phyloP scores from a whole-genome alignment of 30 jellyfish, hydroid and myxozoan species.

The Cassiopea andromeda region DNA sequence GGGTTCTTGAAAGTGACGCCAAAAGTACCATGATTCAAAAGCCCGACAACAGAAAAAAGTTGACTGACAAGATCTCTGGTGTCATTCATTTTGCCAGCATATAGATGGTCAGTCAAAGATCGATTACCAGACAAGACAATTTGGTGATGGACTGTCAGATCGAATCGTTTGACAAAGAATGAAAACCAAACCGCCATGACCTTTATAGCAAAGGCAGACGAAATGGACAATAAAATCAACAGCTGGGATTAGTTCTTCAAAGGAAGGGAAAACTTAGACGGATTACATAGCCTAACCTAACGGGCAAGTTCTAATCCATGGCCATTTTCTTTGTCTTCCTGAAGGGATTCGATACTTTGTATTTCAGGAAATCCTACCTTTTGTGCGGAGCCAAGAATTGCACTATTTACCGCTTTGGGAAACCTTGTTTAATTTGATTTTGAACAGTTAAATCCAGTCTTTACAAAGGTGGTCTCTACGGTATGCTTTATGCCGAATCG shows the following conservation, averaged over 20 bases:
- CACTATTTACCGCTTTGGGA: neutral
- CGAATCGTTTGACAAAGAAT: neutral
- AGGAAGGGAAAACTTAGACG: slow-evolving; percentile 23
- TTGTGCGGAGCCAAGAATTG: slow-evolving; percentile 8
- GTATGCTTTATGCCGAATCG: neutral
- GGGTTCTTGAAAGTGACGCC: too few species aligned
- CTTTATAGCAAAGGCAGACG: neutral
- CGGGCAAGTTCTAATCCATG: slow-evolving; percentile 40
- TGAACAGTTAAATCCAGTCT: neutral
- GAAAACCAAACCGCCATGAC: slow-evolving; percentile 5
- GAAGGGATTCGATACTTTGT: slow-evolving; percentile 15
- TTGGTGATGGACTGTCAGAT: neutral
- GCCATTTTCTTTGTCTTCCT: slow-evolving; percentile 12
- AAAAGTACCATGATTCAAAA: neutral
- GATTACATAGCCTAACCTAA: slow-evolving; percentile 50
- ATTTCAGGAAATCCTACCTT: slow-evolving; percentile 32
- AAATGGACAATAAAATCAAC: slow-evolving; percentile 10
- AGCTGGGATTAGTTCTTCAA: slow-evolving; percentile 1
- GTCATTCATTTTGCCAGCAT: neutral
- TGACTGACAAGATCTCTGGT: neutral
- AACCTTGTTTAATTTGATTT: neutral
- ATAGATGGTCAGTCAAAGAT: neutral
- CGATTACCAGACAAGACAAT: slow-evolving; percentile 8
- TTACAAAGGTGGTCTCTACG: neutral
- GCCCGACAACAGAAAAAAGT: neutral